Evolutionary conservation across 2,888 invertebrate species (phyloP), one percentile per base, ranked within the genome.

Genomic region (Caenorhabditis zanzibari): DNA sequence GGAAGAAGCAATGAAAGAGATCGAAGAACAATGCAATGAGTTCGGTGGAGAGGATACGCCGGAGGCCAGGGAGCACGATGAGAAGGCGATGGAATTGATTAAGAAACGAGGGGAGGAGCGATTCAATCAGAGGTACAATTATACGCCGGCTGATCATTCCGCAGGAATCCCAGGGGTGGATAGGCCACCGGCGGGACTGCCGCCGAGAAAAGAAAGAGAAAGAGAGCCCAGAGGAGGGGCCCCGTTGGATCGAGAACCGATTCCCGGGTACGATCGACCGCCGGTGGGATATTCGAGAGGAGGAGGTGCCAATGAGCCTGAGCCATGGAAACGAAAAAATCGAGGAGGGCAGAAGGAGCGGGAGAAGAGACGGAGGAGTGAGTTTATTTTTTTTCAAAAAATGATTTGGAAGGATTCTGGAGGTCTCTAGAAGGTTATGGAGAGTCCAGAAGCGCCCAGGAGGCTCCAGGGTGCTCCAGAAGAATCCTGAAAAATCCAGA

Each of bases 151-250:
- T 0, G 74, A 74, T 35, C 74, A 81, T 69, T 74, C 74, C 54
- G 16, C 54, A 52, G 81, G 81, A n/a, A 81, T 81, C 68, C 80
- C 80, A 1, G 80, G 80, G 41, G 71, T 80, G 7, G 80, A 80
- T 52, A 19, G 80, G 24, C 80, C 80, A 10, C 80, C 76, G 3
- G 12, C 22, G 2, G 66, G 66, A n/a, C n/a, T n/a, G n/a, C n/a
- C n/a, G n/a, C n/a, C n/a, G n/a, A n/a, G n/a, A n/a, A n/a, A n/a
- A n/a, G n/a, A n/a, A n/a, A n/a, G n/a, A 5, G 19, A n/a, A 6
- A 49, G 26, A 35, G 66, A 32, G 3, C 38, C 26, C 14, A 6
- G 38, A 2, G 12, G 38, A 38, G 38, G 38, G 32, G 32, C n/a
- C n/a, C n/a, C n/a, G n/a, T n/a, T n/a, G n/a, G n/a, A n/a, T n/a